These are phyloP conservation scores for Magallana nippona DNA, from an alignment of 2,888 invertebrate genomes.

Conservation along the genomic window DNA sequence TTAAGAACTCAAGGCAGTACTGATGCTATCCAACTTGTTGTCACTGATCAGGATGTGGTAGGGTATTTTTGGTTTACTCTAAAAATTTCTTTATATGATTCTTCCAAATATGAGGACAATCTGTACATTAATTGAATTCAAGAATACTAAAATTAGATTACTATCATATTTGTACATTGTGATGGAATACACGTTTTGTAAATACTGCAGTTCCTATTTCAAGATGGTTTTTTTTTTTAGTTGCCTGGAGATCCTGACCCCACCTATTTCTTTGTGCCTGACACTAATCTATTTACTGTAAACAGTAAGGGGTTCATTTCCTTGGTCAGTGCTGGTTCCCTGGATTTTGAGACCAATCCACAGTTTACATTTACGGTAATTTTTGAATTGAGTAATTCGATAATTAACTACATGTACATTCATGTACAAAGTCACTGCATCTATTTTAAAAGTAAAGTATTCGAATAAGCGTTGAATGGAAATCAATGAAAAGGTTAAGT, in stretches of 20 bases:
- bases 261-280: conserved; percentile 42
- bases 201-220: neutral
- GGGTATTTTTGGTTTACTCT: conserved; percentile 42
- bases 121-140: no score
- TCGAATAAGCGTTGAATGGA: no score
- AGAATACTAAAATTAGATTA: neutral
- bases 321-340: conserved; percentile 53
- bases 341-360: conserved; percentile 64
- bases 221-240: conserved; percentile 45
- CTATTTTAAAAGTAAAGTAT: no score
- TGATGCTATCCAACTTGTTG: conserved; percentile 58
- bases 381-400: neutral
- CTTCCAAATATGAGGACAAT: no score
- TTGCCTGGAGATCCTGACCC: conserved; percentile 48
- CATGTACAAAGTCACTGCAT: neutral
- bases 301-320: conserved; percentile 54
- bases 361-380: conserved; percentile 52
- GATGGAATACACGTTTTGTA: no score
- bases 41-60: conserved; percentile 72
- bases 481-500: no score
- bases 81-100: neutral
- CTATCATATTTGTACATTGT: neutral
- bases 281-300: conserved; percentile 51
- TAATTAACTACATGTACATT: neutral
- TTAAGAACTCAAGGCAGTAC: conserved; percentile 52